A percentile compares a stretch with the other conserved stretches of the same genome.
Evolutionary conservation across 2,797 vertebrate genomes (phyloP).

Genomic region (Amphiprion clarkii): DNA sequence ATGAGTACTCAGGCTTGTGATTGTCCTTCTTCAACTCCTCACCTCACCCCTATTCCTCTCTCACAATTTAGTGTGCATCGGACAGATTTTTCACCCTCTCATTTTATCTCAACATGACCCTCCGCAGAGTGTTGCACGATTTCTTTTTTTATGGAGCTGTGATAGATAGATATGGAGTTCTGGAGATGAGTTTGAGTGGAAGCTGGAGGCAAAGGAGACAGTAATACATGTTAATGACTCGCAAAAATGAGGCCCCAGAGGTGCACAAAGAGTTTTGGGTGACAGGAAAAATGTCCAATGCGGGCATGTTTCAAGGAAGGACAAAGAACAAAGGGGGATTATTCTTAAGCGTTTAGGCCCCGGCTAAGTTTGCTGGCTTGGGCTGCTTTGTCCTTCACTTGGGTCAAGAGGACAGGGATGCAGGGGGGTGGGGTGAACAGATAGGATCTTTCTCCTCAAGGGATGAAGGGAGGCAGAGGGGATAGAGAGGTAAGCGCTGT

Average conservation of each 20-base stretch:
- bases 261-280: constrained; percentile 50
- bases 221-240: constrained; percentile 79
- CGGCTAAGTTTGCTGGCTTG: constrained; percentile 52
- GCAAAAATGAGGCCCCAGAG: constrained; percentile 69
- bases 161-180: constrained; percentile 65
- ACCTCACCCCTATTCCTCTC: constrained; percentile 40
- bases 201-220: constrained; percentile 67
- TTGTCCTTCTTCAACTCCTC: constrained; percentile 39
- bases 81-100: constrained; percentile 62
- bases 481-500: constrained; percentile 63
- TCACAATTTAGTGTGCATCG: constrained; percentile 55
- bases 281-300: constrained; percentile 57
- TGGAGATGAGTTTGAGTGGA: constrained; percentile 63
- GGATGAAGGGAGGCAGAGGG: constrained; percentile 56
- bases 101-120: constrained; percentile 62
- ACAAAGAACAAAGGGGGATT: constrained; percentile 55
- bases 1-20: constrained; percentile 12
- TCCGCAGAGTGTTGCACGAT: constrained; percentile 44
- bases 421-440: constrained; percentile 40
- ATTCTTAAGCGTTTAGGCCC: constrained; percentile 51
- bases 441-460: constrained; percentile 69
- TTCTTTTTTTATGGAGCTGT: constrained; percentile 44
- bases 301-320: constrained; percentile 55
- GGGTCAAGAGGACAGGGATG: constrained; percentile 68
- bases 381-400: constrained; percentile 67